Evolutionary conservation across 1,140 invertebrate species (phyloP).

Genomic region (Pachypsylla venusta): DNA sequence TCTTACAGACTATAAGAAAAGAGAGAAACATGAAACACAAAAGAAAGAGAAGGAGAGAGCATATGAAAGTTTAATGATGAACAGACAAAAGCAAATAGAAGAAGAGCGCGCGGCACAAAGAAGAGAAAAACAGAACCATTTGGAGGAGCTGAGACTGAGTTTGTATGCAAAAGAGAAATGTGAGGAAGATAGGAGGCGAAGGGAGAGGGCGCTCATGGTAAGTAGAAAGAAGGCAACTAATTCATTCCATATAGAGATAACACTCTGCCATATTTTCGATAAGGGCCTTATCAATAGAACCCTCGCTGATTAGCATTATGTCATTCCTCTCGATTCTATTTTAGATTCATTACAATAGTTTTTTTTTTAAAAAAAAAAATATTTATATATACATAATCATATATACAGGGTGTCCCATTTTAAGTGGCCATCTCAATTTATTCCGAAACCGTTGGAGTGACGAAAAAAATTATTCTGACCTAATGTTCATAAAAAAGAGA

Average conservation of each 20-base stretch:
- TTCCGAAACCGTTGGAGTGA: too few species aligned
- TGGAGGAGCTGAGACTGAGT: not conserved
- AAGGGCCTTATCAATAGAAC: too few species aligned
- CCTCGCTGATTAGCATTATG: too few species aligned
- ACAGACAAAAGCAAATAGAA: not conserved
- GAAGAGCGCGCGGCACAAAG: not conserved
- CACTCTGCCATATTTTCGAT: not conserved
- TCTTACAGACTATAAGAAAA: not conserved
- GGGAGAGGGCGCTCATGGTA: constrained; percentile 3
- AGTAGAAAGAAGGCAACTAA: not conserved
- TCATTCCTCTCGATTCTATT: too few species aligned
- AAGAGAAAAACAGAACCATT: not conserved
- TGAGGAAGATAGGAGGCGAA: not conserved
- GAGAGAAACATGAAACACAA: not conserved
- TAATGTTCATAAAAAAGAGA: too few species aligned
- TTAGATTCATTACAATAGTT: too few species aligned
- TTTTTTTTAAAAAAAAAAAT: too few species aligned
- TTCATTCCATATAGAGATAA: not conserved
- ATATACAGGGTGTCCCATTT: too few species aligned
- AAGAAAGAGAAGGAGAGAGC: constrained; percentile 10
- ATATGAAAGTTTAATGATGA: not conserved
- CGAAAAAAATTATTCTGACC: too few species aligned
- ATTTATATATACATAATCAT: too few species aligned
- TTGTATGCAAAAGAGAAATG: constrained; percentile 7
- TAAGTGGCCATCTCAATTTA: too few species aligned